Evolutionary conservation across 2,113 vertebrate species (phyloP).

Genomic region (Nesogale talazaci): DNA sequence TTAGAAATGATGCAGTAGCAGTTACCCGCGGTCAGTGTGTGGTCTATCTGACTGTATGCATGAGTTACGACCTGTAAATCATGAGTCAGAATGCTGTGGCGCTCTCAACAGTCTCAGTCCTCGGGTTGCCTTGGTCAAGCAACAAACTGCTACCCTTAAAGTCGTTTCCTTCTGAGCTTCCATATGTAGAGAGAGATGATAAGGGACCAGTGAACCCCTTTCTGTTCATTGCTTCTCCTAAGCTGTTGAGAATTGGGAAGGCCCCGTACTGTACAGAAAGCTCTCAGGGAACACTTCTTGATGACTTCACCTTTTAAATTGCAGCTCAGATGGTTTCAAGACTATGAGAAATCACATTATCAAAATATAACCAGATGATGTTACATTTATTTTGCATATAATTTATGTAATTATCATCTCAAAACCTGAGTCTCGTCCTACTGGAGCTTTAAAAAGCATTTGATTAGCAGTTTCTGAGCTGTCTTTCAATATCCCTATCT

Average conservation of each 20-base stretch:
- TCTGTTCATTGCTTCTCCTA: slow-evolving; percentile 36
- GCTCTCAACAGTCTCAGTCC: background rate
- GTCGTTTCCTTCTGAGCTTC: slow-evolving; percentile 8
- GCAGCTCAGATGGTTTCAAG: slow-evolving; percentile 26
- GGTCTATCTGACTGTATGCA: background rate
- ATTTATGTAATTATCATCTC: slow-evolving; percentile 34
- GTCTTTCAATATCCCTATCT: background rate
- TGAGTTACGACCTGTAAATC: background rate
- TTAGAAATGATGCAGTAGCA: background rate
- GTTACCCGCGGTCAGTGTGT: background rate
- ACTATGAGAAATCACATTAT: slow-evolving; percentile 13
- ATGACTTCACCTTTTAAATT: slow-evolving; percentile 41
- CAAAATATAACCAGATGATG: slow-evolving; percentile 24
- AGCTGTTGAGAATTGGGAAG: slow-evolving; percentile 13
- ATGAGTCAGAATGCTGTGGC: background rate
- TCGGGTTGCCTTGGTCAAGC: background rate
- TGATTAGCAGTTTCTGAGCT: background rate
- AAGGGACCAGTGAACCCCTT: background rate
- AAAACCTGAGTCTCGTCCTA: slow-evolving; percentile 21
- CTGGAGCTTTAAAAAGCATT: slow-evolving; percentile 14
- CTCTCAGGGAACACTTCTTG: slow-evolving; percentile 11
- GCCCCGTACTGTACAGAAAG: background rate
- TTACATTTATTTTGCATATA: slow-evolving; percentile 46
- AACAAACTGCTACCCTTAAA: background rate
- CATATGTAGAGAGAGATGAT: background rate